Evolutionary conservation across 2,888 invertebrate genomes (phyloP).

Genomic region (Thereva nobilitata): DNA sequence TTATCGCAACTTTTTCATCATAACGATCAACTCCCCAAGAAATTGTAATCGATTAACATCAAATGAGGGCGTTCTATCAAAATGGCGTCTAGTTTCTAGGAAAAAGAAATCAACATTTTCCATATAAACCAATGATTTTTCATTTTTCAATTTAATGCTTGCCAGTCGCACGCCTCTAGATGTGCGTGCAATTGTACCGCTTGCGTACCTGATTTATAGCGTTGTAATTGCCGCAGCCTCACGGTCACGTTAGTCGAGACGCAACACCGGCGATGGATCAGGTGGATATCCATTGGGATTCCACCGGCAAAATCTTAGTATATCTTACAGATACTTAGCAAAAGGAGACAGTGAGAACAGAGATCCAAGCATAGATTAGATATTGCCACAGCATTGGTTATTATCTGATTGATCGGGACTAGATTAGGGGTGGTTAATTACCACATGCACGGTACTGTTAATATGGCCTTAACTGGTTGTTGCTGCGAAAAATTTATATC

Average conservation of each 20-base stretch:
- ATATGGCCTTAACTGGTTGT: slow-evolving; percentile 28
- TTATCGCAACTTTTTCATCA: no score
- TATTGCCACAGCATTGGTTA: slow-evolving; percentile 6
- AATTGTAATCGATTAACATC: slow-evolving; percentile 22
- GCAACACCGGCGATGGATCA: background rate
- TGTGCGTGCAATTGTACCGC: slow-evolving; percentile 32
- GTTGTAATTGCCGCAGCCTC: slow-evolving; percentile 27
- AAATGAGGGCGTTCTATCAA: slow-evolving; percentile 33
- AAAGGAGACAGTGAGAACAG: slow-evolving; percentile 8
- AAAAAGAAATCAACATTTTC: slow-evolving; percentile 21
- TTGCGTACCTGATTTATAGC: slow-evolving; percentile 26
- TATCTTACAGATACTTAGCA: background rate
- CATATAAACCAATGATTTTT: slow-evolving; percentile 10
- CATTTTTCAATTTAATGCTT: slow-evolving; percentile 34
- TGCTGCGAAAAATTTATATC: slow-evolving; percentile 25
- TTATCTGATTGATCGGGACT: slow-evolving; percentile 23
- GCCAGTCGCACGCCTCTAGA: slow-evolving; percentile 31
- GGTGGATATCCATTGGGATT: slow-evolving; percentile 17
- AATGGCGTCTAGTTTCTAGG: slow-evolving; percentile 31
- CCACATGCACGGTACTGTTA: slow-evolving; percentile 26
- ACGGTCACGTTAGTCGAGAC: background rate
- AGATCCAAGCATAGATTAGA: slow-evolving; percentile 19
- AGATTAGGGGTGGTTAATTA: slow-evolving; percentile 35
- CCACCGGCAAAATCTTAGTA: slow-evolving; percentile 2
- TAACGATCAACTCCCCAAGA: background rate